Evolutionary conservation across 1,140 invertebrate species (phyloP), one percentile per base, ranked within the genome.

Genomic region (Melanaphis sacchari): DNA sequence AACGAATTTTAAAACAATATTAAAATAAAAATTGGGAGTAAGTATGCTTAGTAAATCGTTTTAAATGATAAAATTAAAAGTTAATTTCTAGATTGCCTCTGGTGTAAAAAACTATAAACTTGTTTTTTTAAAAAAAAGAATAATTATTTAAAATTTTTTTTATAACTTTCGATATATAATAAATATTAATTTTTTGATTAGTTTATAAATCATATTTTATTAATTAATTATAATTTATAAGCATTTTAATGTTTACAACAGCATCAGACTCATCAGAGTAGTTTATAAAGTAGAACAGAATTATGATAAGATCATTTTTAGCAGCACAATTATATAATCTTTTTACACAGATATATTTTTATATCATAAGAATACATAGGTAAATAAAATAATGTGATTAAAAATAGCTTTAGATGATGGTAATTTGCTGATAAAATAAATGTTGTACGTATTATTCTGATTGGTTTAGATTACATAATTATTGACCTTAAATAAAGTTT

Each of bases 381-480:
- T 85, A 43, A 15, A 85, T 18, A 85, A 41, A 41, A 85, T 49
- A 49, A 88, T 46, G 21, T n/a, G n/a, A 88, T 52, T 82, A 49
- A 88, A 88, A 52, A 49, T 36, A 88, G n/a, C 87, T 49, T 36
- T 6, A 15, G 7, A 49, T 36, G 82, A 84, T 41, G 21, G 52
- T 88, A 6, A 49, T 36, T 88, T 49, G 49, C 18, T 24, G 87
- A 88, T 88, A 88, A 88, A 88, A 49, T 52, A 36, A 88, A 88
- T 88, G n/a, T 26, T 87, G 31, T 85, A 36, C 15, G 41, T 26
- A n/a, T 46, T 87, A 43, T 87, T n/a, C 22, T 24, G 82, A 84
- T 84, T 3, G 26, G 82, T 40, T 41, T 84, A 43, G 21, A 43
- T 76, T 76, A n/a, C 8, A 3, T 21, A 76, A 41, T 18, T 24